phyloP scores from a whole-genome alignment of 2,888 invertebrate genomes.

The Epirrhoe tristata region DNA sequence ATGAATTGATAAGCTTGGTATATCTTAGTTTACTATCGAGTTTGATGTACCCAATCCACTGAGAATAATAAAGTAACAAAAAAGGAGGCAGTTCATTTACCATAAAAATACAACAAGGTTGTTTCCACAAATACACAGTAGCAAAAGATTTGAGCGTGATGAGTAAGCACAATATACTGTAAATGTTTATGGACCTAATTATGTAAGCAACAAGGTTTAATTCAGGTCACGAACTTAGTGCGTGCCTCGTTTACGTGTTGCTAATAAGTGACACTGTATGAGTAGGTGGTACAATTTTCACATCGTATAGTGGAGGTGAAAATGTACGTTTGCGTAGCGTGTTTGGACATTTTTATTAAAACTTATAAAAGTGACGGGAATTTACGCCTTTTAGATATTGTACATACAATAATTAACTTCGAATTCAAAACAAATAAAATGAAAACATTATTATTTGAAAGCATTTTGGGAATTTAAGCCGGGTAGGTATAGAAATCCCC shows the following conservation, averaged over 20 bases:
- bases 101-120: too few species aligned
- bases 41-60: too few species aligned
- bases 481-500: too few species aligned
- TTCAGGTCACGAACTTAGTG: conserved; percentile 44
- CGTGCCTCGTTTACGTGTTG: conserved; percentile 47
- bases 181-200: conserved; percentile 39
- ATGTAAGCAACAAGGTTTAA: conserved; percentile 38
- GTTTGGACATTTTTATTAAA: conserved; percentile 11
- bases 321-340: conserved; percentile 14
- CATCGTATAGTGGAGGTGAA: conserved; percentile 35
- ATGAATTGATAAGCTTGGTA: too few species aligned
- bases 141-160: conserved; percentile 18
- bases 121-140: background rate
- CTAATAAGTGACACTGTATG: conserved; percentile 45
- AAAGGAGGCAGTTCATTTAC: too few species aligned
- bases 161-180: conserved; percentile 24
- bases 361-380: conserved; percentile 2
- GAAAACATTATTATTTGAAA: too few species aligned
- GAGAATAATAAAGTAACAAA: too few species aligned
- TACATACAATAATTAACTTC: background rate
- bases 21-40: too few species aligned
- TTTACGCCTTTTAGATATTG: background rate
- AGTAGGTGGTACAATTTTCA: conserved; percentile 38
- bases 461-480: too few species aligned
- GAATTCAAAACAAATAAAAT: too few species aligned